Base-by-base conservation (phyloP, 1,140 invertebrate species). In the Megalopta genalis region DNA sequence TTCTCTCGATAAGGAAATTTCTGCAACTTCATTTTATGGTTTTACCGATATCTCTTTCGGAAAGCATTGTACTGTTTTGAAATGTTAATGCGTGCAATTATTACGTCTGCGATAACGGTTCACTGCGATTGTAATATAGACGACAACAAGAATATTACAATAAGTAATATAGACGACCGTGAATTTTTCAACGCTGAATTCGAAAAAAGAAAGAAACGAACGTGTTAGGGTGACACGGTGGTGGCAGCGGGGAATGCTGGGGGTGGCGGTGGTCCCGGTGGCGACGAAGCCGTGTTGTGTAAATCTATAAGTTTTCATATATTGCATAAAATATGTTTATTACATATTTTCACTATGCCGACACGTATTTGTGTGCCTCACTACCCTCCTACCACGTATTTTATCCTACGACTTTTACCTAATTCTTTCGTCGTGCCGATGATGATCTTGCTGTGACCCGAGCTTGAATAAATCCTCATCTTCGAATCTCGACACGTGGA, bases 261-360 rank as follows among this genome's bases (percentile, higher is more conserved):
- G 60, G 74, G 76, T 80, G 65, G 67, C 39, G 79, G 54, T 80
- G 73, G 25, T 74, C 60, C 27, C 14, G 9, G 18, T 77, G 32
- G 37, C 67, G 73, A 73, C 64, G 52, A 83, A 68, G 64, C 68
- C 63, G 54, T 77, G 77, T 77, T 85, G 57, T 83, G 83, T 80
- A 25, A 42, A 77, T 85, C 57, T 67, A 74, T 77, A 80, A 86
- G 62, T 86, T 86, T 83, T 86, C 81, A 73, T 86, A 86, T 72
- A 83, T 86, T 67, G 81, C 81, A 81, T 86, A 86, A 86, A 86
- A 80, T 86, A 86, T 83, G 84, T 86, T 86, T 86, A 72, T 86
- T 86, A 83, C 73, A 78, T 86, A 86, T 86, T 86, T 86, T 86
- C 81, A 86, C 81, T 86, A 86, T 83, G 81, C 59, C 69, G 75